Conservation (phyloP, 2,888 invertebrate species). For the Sialis lutaria region DNA sequence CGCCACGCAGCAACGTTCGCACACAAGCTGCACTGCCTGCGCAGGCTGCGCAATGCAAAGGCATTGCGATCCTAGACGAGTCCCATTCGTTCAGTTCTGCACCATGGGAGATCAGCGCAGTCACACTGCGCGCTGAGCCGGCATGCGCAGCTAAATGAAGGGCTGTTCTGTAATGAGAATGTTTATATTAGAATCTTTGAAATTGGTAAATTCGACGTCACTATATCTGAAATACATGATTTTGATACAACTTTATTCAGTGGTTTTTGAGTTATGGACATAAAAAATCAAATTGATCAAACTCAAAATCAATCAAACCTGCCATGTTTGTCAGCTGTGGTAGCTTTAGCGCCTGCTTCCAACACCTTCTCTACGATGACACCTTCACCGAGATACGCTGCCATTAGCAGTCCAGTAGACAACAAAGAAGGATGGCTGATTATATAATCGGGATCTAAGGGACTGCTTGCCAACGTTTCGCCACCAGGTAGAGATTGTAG, state of each 20-base stretch:
- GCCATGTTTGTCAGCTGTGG: conserved; percentile 46
- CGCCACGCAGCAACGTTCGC: conserved; percentile 45
- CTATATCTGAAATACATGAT: no score
- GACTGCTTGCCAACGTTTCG: conserved; percentile 25
- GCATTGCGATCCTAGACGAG: conserved; percentile 46
- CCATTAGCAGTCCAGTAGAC: conserved; percentile 37
- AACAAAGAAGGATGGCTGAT: conserved; percentile 24
- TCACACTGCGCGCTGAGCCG: conserved; percentile 53
- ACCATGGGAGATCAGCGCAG: conserved; percentile 46
- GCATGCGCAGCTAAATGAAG: conserved; percentile 66
- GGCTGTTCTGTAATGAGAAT: conserved; percentile 30
- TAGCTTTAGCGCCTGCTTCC: conserved; percentile 39
- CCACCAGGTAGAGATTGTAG: conserved; percentile 28
- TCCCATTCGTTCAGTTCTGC: conserved; percentile 61
- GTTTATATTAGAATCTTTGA: not conserved
- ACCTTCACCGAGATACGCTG: conserved; percentile 41
- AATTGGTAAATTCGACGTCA: no score
- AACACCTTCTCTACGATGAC: conserved; percentile 34
- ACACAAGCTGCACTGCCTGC: conserved; percentile 41
- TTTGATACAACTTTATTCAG: no score
- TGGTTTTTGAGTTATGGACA: no score
- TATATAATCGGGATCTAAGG: conserved; percentile 28
- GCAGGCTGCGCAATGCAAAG: conserved; percentile 61
- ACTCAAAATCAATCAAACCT: conserved; percentile 29
- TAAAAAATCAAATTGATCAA: not conserved